Percentiles rank a stretch among this genome's conserved stretches.
Conservation (phyloP, 2,888 invertebrate genomes). For the Agonopterix heracliana region DNA sequence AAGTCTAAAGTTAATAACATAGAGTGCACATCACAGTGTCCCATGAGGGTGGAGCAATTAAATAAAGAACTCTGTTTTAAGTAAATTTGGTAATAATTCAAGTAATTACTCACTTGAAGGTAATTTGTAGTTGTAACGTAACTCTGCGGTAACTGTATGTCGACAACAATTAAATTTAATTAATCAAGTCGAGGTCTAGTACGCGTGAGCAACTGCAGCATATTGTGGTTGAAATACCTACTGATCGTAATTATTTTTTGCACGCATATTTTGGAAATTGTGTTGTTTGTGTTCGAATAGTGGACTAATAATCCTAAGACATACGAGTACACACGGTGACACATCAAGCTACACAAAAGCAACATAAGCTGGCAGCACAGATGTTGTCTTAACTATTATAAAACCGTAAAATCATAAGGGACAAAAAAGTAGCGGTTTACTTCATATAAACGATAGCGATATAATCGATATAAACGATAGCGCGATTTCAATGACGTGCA, state of each 20-base stretch:
- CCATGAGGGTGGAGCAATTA: neutral
- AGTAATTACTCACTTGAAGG: constrained; percentile 1
- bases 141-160: constrained; percentile 3
- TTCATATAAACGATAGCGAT: no score
- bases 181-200: constrained; percentile 11
- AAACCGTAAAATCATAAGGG: no score
- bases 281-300: no score
- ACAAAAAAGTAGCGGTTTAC: no score
- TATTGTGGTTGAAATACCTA: constrained; percentile 5
- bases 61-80: no score
- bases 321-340: no score
- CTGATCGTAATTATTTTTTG: constrained; percentile 6
- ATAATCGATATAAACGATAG: no score
- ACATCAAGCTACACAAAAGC: no score
- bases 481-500: no score
- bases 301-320: no score
- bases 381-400: no score
- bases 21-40: constrained; percentile 1
- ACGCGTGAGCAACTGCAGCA: neutral
- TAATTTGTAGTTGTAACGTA: constrained; percentile 2
- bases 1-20: constrained; percentile 2
- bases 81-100: neutral
- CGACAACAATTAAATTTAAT: constrained; percentile 7
- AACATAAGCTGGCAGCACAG: no score
- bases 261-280: constrained; percentile 1